A percentile compares a stretch with the other conserved stretches of the same genome.
Evolutionary conservation across 2,797 vertebrate species (phyloP).

Genomic region (Microcaecilia unicolor): DNA sequence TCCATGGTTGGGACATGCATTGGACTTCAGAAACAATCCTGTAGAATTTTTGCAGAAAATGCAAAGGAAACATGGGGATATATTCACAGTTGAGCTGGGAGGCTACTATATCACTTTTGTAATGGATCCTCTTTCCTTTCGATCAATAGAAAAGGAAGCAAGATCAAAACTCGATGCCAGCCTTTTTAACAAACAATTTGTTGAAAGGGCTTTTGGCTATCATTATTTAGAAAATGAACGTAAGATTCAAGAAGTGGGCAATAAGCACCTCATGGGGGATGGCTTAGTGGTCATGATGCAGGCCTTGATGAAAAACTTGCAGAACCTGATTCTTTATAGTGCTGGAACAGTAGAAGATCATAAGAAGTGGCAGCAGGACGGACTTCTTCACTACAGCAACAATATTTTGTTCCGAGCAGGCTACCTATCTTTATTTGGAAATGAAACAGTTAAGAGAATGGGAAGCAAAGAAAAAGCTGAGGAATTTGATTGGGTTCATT

Average conservation of each 20-base stretch:
- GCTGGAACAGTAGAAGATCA: constrained; percentile 20
- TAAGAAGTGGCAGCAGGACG: constrained; percentile 62
- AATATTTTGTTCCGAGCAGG: constrained; percentile 74
- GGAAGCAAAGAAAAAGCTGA: no score
- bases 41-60: constrained; percentile 68
- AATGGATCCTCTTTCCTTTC: constrained; percentile 74
- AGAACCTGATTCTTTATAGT: constrained; percentile 56
- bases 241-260: constrained; percentile 33
- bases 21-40: constrained; percentile 63
- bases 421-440: constrained; percentile 75
- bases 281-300: constrained; percentile 64
- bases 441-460: constrained; percentile 16
- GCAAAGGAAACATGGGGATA: constrained; percentile 71
- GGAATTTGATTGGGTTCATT: no score
- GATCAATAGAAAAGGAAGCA: constrained; percentile 41
- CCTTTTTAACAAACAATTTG: constrained; percentile 42
- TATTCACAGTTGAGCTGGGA: constrained; percentile 76
- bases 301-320: constrained; percentile 66
- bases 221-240: fast-evolving
- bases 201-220: constrained; percentile 64
- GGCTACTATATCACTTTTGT: constrained; percentile 78
- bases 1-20: constrained; percentile 77
- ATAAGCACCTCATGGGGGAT: constrained; percentile 70
- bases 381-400: constrained; percentile 77
- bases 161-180: constrained; percentile 65